A percentile compares a stretch with the other conserved stretches of the same genome.
Conservation (phyloP, 2,113 vertebrate genomes). For the Xyrauchen texanus region DNA sequence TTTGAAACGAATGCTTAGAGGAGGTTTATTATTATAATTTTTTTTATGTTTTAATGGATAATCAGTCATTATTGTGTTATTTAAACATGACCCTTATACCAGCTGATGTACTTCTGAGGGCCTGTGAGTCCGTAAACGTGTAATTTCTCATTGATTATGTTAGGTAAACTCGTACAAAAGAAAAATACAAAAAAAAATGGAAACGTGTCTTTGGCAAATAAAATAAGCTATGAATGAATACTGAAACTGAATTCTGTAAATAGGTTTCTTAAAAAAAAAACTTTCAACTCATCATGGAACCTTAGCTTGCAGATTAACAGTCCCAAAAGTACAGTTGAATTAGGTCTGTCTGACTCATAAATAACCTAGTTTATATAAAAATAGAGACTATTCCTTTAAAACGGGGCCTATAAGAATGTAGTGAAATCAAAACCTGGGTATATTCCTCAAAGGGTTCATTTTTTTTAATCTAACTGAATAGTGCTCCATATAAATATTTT, state of each 20-base stretch:
- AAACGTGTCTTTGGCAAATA: constrained; percentile 47
- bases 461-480: constrained; percentile 57
- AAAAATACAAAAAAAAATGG: constrained; percentile 22
- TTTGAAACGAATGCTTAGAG: background rate
- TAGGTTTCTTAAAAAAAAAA: background rate
- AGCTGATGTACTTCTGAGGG: background rate
- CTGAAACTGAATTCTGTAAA: constrained; percentile 8
- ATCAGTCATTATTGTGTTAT: background rate
- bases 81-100: background rate
- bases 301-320: constrained; percentile 57
- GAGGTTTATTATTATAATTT: background rate
- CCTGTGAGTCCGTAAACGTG: constrained; percentile 36
- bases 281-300: constrained; percentile 17
- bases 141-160: constrained; percentile 30
- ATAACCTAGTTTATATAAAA: constrained; percentile 70
- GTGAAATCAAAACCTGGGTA: constrained; percentile 63
- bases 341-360: constrained; percentile 58
- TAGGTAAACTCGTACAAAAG: constrained; percentile 20
- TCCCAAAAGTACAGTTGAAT: constrained; percentile 49
- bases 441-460: constrained; percentile 57
- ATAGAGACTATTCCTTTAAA: constrained; percentile 76
- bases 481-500: constrained; percentile 73
- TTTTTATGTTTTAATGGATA: background rate
- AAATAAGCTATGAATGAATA: constrained; percentile 35
- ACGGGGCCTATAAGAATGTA: constrained; percentile 67